Evolutionary conservation across 1,140 invertebrate species (phyloP).

Genomic region (fruit fly (Drosophila melanogaster)): Release_6_plus_ISO1_MT NT_033779.5:10093001-10093500

Average conservation of each 20-base stretch:
- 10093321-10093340: not conserved
- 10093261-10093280: not conserved
- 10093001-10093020: constrained; percentile 82
- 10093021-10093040: constrained; percentile 70
- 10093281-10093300: not conserved
- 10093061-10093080: not conserved
- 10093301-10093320: constrained; percentile 6
- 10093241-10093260: not conserved
- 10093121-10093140: no score
- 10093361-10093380: constrained; percentile 26
- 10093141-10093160: not conserved
- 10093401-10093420: constrained; percentile 35
- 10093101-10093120: no score
- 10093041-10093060: constrained; percentile 20
- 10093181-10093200: not conserved
- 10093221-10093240: not conserved
- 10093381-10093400: constrained; percentile 32
- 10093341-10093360: not conserved
- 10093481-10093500: constrained; percentile 71
- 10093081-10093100: no score
- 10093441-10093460: constrained; percentile 52
- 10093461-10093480: constrained; percentile 35
- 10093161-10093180: not conserved
- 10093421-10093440: constrained; percentile 63
- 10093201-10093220: constrained; percentile 22